phyloP scores from a whole-genome alignment of 2,113 vertebrate species.

The Toxotes jaculatrix region DNA sequence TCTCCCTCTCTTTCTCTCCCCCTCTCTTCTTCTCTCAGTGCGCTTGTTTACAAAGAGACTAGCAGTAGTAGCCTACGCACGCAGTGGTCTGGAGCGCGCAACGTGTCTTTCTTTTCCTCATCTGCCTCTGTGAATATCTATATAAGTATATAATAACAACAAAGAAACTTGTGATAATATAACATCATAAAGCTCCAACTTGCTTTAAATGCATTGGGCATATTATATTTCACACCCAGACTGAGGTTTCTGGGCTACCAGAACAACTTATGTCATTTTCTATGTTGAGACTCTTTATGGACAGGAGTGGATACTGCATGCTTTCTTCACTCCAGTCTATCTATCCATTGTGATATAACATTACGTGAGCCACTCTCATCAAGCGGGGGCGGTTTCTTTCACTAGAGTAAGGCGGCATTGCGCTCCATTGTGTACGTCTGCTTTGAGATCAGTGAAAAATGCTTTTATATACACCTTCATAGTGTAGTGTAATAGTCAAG shows the following conservation, averaged over 20 bases:
- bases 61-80: conserved; percentile 57
- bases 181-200: background rate
- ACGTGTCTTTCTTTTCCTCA: background rate
- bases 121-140: background rate
- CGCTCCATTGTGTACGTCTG: conserved; percentile 23
- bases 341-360: conserved; percentile 42
- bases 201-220: background rate
- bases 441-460: conserved; percentile 22
- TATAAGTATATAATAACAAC: background rate
- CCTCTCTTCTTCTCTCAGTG: conserved; percentile 19
- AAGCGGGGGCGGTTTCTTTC: conserved; percentile 42
- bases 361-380: conserved; percentile 37
- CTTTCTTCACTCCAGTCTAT: conserved; percentile 28
- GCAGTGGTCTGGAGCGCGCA: conserved; percentile 49
- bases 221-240: background rate
- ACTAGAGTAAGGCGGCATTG: conserved; percentile 31
- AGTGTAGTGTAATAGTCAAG: background rate
- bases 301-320: conserved; percentile 1
- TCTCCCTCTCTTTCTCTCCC: background rate
- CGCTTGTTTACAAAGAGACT: conserved; percentile 72
- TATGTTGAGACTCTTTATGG: background rate
- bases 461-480: background rate
- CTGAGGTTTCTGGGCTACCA: conserved; percentile 49
- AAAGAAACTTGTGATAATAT: background rate
- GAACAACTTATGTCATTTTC: conserved; percentile 33